A percentile compares a stretch with the other conserved stretches of the same genome.
These are phyloP conservation scores for Bicyclus anynana DNA, from an alignment of 1,140 invertebrate species.

Conservation along the genomic window DNA sequence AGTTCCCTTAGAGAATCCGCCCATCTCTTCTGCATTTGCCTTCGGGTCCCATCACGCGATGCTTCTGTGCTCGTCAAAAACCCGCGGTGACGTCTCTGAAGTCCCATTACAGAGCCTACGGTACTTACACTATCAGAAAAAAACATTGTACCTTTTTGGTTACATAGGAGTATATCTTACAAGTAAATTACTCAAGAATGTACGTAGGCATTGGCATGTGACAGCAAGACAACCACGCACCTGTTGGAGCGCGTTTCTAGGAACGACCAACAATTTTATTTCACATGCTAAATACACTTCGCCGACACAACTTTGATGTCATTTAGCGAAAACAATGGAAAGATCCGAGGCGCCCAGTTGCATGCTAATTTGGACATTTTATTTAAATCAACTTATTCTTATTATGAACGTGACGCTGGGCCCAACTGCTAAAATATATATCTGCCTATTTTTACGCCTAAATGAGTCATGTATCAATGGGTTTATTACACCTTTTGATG, in stretches of 20 bases:
- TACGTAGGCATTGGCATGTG: constrained; percentile 5
- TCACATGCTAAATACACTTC: constrained; percentile 68
- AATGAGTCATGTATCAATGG: constrained; percentile 44
- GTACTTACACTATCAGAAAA: too few relatives aligned
- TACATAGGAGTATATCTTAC: too few relatives aligned
- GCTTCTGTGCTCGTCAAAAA: too few relatives aligned
- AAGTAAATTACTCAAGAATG: not conserved
- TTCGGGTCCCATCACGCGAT: too few relatives aligned
- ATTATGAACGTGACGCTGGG: constrained; percentile 57
- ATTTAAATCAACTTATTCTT: constrained; percentile 74
- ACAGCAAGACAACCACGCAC: constrained; percentile 26
- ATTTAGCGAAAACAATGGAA: constrained; percentile 76
- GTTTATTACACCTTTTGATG: constrained; percentile 1
- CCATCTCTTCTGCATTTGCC: too few relatives aligned
- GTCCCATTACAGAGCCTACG: too few relatives aligned
- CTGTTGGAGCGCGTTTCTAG: constrained; percentile 59
- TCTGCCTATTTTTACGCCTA: constrained; percentile 58
- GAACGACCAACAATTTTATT: constrained; percentile 64
- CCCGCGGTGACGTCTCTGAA: too few relatives aligned
- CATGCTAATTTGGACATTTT: constrained; percentile 68
- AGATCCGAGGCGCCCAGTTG: constrained; percentile 49
- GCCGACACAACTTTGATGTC: constrained; percentile 73
- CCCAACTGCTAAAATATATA: constrained; percentile 63
- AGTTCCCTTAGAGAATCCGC: too few relatives aligned
- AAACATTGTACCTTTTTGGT: too few relatives aligned